Base-by-base conservation (phyloP, 1,140 invertebrate genomes). In the Centruroides vittatus region DNA sequence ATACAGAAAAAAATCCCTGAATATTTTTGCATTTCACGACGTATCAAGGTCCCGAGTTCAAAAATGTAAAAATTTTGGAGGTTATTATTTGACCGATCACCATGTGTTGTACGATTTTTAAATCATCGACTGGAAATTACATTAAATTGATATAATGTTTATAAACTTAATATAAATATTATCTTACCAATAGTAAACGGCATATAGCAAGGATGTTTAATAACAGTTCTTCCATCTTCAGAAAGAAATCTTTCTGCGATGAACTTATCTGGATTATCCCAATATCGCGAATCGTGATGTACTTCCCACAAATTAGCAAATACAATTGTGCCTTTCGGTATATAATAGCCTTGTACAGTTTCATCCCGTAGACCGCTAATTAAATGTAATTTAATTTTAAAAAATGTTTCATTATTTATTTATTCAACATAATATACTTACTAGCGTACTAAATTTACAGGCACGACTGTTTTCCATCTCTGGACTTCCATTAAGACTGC, bases 231-330 rank as follows among this genome's bases (percentile, higher is more conserved):
- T 50, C 70, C 70, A 47, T 69, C 67, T 13, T 65, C 57, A 13
- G 69, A 63, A 11, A 79, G 64, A 72, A 78, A 80, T 60, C 86
- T 74, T 66, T 86, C 84, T 0, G 86, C 86, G 3, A 79, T 74
- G 66, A 87, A 89, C 34, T 75, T 73, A 50, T 85, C 75, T 0
- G 87, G 86, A 67, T 88, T 79, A 1, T 78, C 76, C 81, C 86
- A 89, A 0, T 79, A 62, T 0, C 77, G 73, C 11, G 76, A 73
- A 66, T 88, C 84, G 66, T 84, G 82, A 67, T 87, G 81, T 2
- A 84, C 74, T 34, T 82, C 81, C 72, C 83, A 80, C 23, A 84
- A 71, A 66, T 84, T 83, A 0, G 83, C 74, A 56, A 89, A 72
- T 12, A 89, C 68, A 46, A 81, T 76, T 0, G 64, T 67, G n/a